These are phyloP conservation scores for Axinella damicornis DNA, from an alignment of 37 sponge, comb jelly and placozoan genomes.

Conservation along the genomic window DNA sequence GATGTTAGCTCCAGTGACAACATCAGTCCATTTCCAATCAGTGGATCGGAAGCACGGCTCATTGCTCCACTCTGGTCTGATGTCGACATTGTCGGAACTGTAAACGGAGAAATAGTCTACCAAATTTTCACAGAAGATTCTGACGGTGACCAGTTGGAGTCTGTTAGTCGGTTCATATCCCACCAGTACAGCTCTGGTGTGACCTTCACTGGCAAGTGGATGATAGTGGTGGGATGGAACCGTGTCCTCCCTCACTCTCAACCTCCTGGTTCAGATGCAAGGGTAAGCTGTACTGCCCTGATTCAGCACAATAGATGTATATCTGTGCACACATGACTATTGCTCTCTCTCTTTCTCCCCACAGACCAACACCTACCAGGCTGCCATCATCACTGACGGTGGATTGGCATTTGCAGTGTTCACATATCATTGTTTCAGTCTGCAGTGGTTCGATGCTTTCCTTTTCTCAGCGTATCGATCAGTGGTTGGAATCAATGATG, in stretches of 20 bases:
- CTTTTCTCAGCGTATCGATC: background rate
- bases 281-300: background rate
- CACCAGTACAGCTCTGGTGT: too few species aligned
- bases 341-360: too few species aligned
- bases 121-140: background rate
- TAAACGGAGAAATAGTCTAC: background rate
- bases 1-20: too few species aligned
- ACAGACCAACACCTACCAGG: conserved; percentile 2
- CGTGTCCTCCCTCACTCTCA: background rate
- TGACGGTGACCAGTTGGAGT: background rate
- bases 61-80: conserved; percentile 7
- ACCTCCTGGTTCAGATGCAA: background rate
- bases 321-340: too few species aligned
- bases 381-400: background rate
- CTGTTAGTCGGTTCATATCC: background rate
- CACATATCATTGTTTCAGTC: background rate
- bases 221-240: conserved; percentile 8
- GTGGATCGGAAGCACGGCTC: background rate
- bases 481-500: too few species aligned
- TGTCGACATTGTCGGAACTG: background rate
- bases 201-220: background rate
- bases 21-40: too few species aligned
- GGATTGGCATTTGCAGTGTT: background rate
- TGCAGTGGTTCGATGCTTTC: background rate
- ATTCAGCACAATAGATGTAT: too few species aligned